Evolutionary conservation across 2,888 invertebrate genomes (phyloP).

Genomic region (Synergus japonicus): DNA sequence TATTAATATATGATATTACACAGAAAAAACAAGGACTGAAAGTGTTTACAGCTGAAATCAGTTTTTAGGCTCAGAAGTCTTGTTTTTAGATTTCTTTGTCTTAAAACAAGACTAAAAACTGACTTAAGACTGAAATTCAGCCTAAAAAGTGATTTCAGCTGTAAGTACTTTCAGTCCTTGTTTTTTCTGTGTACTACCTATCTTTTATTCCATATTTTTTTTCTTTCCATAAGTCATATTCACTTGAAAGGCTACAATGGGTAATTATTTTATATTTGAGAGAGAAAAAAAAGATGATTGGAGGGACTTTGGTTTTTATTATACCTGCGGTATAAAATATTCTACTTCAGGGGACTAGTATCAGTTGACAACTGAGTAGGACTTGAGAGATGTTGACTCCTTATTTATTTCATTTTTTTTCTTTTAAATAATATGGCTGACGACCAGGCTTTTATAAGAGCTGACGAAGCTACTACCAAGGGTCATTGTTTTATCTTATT

Average conservation of each 20-base stretch:
- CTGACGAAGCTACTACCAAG: slow-evolving; percentile 51
- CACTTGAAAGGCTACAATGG: not conserved
- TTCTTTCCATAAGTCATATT: not conserved
- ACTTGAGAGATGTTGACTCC: not conserved
- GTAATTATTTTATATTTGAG: not conserved
- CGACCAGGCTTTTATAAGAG: slow-evolving; percentile 48
- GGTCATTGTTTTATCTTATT: slow-evolving; percentile 53
- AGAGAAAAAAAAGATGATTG: not conserved
- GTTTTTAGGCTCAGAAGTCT: too few species aligned
- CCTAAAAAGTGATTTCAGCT: too few species aligned
- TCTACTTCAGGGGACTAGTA: not conserved
- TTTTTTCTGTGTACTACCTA: not conserved
- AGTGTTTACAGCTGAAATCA: too few species aligned
- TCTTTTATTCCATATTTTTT: not conserved
- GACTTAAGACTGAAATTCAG: too few species aligned
- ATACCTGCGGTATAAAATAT: not conserved
- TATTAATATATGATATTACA: not conserved
- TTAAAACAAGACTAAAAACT: too few species aligned
- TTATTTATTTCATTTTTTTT: not conserved
- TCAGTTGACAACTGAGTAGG: not conserved
- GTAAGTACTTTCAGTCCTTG: too few species aligned
- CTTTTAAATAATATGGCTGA: slow-evolving; percentile 1
- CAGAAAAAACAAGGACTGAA: too few species aligned
- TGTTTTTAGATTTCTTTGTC: too few species aligned
- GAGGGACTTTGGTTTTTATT: not conserved